phyloP scores from a whole-genome alignment of 2,797 vertebrate genomes.

The Syngnathus rostellatus region DNA sequence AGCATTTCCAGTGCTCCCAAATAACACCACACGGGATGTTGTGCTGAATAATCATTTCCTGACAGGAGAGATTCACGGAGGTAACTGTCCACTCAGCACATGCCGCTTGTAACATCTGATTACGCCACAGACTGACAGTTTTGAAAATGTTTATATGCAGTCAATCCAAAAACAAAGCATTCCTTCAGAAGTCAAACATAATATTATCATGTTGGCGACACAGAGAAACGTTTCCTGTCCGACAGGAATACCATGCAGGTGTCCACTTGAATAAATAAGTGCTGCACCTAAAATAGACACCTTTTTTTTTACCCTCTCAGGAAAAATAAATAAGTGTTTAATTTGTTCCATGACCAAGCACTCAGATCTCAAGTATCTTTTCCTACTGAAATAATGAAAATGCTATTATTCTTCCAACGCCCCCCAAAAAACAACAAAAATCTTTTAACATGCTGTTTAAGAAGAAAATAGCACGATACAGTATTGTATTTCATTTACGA shows the following conservation, averaged over 20 bases:
- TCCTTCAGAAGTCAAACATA: background rate
- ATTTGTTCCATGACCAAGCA: background rate
- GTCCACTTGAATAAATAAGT: background rate
- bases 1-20: conserved; percentile 34
- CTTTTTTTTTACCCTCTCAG: background rate
- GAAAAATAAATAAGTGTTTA: too few species aligned
- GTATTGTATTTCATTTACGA: too few species aligned
- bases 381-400: background rate
- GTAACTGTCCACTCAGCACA: conserved; percentile 9
- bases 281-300: background rate
- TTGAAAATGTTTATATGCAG: background rate
- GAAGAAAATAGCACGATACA: too few species aligned
- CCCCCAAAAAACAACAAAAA: too few species aligned
- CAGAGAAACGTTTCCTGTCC: background rate
- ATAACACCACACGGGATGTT: conserved; percentile 23
- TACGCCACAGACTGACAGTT: background rate
- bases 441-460: too few species aligned
- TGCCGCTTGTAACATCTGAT: conserved; percentile 3
- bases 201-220: background rate
- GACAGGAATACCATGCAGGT: background rate
- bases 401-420: background rate
- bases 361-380: background rate
- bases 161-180: background rate
- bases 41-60: conserved; percentile 31
- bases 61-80: conserved; percentile 12